Percentiles rank a stretch among this genome's conserved stretches.
Conservation (phyloP, 2,113 vertebrate genomes). For the Xenotilapia leptura region DNA sequence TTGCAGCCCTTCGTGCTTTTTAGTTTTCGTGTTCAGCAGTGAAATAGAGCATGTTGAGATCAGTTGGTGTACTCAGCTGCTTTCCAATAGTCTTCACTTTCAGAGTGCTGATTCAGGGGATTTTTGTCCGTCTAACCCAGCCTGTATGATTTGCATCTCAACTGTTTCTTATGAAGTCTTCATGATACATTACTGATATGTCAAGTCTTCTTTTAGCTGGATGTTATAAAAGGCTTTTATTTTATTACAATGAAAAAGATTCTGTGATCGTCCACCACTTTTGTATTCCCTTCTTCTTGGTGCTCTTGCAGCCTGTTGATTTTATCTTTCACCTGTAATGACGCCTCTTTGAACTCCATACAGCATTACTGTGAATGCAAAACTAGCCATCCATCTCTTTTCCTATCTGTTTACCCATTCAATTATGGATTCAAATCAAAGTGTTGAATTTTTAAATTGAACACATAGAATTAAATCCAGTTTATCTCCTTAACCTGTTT, state of each 20-base stretch:
- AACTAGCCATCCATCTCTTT: not conserved
- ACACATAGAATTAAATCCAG: not conserved
- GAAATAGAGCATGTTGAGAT: not conserved
- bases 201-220: not conserved
- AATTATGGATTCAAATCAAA: not conserved
- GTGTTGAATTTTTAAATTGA: not conserved
- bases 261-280: rapidly evolving
- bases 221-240: not conserved
- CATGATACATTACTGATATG: not conserved
- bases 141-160: not conserved
- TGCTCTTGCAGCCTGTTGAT: not conserved
- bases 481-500: not conserved
- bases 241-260: not conserved
- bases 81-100: not conserved
- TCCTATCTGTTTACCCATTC: not conserved
- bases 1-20: not conserved
- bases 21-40: not conserved
- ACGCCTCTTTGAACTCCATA: not conserved
- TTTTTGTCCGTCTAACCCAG: not conserved
- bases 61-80: not conserved
- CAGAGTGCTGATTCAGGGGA: not conserved
- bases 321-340: not conserved
- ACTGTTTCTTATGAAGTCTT: not conserved
- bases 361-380: not conserved
- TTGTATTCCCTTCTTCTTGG: not conserved